Base-by-base conservation (phyloP, 1,140 invertebrate species). In the Diuraphis noxia region DNA sequence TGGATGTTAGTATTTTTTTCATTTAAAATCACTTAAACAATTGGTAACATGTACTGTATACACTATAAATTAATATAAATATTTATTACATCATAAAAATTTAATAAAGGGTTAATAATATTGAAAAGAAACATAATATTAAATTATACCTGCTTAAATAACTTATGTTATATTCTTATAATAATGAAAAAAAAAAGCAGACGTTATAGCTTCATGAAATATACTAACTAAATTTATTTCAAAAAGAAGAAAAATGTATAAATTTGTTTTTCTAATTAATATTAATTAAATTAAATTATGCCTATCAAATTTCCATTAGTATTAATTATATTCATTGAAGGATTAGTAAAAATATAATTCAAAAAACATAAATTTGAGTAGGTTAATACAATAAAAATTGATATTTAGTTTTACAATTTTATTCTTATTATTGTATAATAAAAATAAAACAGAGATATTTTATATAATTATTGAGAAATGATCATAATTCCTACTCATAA, bases 1-100 rank as follows among this genome's bases (percentile, higher is more conserved):
- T 93, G 17, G 93, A 93, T 90, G 93, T 93, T 92, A 93, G 93
- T 93, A 92, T 52, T 21, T n/a, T 72, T n/a, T 56, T 63, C 30
- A 72, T 72, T 72, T 72, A 72, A 72, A 72, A 72, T 72, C 30
- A 72, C 30, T n/a, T n/a, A 72, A 13, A 13, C n/a, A 63, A 63
- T 63, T 19, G 2, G 19, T 49, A 72, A 72, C 34, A 72, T n/a
- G 52, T 30, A 30, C 52, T 56, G 30, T 63, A n/a, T n/a, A n/a
- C n/a, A n/a, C 46, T 46, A 10, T 30, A 6, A n/a, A 63, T n/a
- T n/a, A n/a, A 72, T n/a, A 5, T 63, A 8, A 72, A 72, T 72
- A 72, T 72, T 72, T 72, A 56, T 72, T 72, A n/a, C 30, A n/a
- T n/a, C 10, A 63, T 72, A n/a, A 4, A 72, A 72, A n/a, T 72